phyloP scores from a whole-genome alignment of 2,113 vertebrate genomes.

The Menidia beryllina region DNA sequence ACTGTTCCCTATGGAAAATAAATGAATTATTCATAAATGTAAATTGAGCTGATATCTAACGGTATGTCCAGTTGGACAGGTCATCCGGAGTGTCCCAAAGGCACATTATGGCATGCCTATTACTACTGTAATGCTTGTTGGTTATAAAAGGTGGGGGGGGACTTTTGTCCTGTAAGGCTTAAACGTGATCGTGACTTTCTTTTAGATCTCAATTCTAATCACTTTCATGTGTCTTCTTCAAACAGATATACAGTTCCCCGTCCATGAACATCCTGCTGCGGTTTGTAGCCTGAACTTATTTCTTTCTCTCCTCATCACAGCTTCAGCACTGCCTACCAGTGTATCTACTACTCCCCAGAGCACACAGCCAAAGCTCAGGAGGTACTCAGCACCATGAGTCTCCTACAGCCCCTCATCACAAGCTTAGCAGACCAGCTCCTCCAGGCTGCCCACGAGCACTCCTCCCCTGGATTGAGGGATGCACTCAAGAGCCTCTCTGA shows the following conservation, averaged over 20 bases:
- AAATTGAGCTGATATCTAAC: constrained; percentile 61
- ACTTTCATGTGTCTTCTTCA: constrained; percentile 2
- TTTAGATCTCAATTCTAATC: constrained; percentile 2
- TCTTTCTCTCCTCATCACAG: constrained; percentile 46
- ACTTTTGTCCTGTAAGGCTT: background rate
- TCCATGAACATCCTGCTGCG: background rate
- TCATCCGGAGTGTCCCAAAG: constrained; percentile 49
- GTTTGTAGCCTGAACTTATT: background rate
- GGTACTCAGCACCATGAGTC: constrained; percentile 92
- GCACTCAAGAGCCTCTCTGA: constrained; percentile 95
- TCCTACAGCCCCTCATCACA: constrained; percentile 92
- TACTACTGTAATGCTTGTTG: background rate
- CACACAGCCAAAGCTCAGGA: constrained; percentile 96
- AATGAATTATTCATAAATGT: constrained; percentile 70
- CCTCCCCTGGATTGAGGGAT: constrained; percentile 88
- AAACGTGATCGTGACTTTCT: constrained; percentile 11
- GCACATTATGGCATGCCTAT: background rate
- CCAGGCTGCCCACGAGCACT: constrained; percentile 90
- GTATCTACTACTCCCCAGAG: constrained; percentile 99
- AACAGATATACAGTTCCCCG: background rate
- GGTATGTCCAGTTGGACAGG: constrained; percentile 57
- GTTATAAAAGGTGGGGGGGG: constrained; percentile 5
- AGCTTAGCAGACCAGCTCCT: constrained; percentile 92
- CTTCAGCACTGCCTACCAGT: constrained; percentile 95
- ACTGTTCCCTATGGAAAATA: constrained; percentile 37